Evolutionary conservation across 1,140 invertebrate species (phyloP).

Genomic region (Ceratoteleas bidentatus): DNA sequence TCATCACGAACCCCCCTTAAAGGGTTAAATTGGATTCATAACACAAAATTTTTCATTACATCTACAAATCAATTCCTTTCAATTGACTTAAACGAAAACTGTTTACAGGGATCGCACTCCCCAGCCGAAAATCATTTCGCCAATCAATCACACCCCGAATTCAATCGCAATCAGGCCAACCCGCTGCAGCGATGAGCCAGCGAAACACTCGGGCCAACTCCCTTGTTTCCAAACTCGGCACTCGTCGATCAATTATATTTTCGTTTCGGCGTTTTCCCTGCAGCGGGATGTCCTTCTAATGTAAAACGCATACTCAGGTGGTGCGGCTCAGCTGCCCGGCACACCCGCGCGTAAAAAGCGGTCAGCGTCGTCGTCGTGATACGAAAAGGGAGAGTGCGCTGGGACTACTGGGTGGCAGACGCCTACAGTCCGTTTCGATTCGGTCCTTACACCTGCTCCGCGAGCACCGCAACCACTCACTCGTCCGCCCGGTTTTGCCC

Average conservation of each 20-base stretch:
- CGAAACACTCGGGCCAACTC: too few species aligned
- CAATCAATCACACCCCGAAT: too few species aligned
- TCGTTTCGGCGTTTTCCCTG: conserved; percentile 42
- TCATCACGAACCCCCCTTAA: too few species aligned
- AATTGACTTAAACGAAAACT: too few species aligned
- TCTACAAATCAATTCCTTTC: too few species aligned
- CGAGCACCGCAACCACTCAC: conserved; percentile 56
- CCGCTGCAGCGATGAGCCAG: too few species aligned
- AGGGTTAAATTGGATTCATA: too few species aligned
- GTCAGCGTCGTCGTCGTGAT: conserved; percentile 45
- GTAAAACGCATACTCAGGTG: conserved; percentile 71
- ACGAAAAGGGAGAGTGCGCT: conserved; percentile 68
- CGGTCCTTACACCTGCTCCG: conserved; percentile 74
- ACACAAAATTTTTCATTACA: too few species aligned
- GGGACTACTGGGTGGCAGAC: conserved; percentile 73
- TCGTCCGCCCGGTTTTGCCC: conserved; percentile 22
- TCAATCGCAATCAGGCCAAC: too few species aligned
- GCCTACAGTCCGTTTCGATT: conserved; percentile 65
- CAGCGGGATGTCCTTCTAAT: conserved; percentile 31
- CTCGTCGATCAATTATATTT: conserved; percentile 33
- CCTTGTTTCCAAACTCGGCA: too few species aligned
- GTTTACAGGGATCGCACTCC: too few species aligned
- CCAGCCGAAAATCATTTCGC: too few species aligned
- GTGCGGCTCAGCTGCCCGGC: conserved; percentile 73
- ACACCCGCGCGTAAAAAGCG: conserved; percentile 58